phyloP scores from a whole-genome alignment of 2,888 invertebrate genomes.

The Syrista parreyssii region DNA sequence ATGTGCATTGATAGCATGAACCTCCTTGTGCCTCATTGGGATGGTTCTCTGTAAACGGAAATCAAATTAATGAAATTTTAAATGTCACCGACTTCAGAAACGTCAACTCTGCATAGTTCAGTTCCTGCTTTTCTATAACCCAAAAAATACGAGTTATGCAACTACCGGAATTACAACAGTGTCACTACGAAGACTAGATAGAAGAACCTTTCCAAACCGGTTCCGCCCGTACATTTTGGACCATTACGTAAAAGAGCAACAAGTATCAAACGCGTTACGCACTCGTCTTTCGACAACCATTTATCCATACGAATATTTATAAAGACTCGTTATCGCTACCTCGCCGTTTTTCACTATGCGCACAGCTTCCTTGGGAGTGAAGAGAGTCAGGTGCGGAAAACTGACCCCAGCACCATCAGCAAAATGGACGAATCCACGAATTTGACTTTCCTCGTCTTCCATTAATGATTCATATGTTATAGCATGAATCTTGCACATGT shows the following conservation, averaged over 20 bases:
- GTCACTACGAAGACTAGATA: background rate
- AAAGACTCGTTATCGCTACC: slow-evolving; percentile 64
- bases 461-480: slow-evolving; percentile 82
- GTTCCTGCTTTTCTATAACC: background rate
- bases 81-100: background rate
- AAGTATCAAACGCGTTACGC: background rate
- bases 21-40: slow-evolving; percentile 83
- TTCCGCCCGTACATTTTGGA: background rate
- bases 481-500: slow-evolving; percentile 82
- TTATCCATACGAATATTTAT: too few relatives aligned
- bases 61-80: background rate
- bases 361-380: slow-evolving; percentile 82
- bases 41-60: slow-evolving; percentile 73
- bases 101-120: background rate
- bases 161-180: too few relatives aligned
- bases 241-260: background rate
- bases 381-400: slow-evolving; percentile 80
- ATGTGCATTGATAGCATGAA: slow-evolving; percentile 81
- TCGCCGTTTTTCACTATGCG: slow-evolving; percentile 85
- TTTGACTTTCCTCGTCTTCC: slow-evolving; percentile 85
- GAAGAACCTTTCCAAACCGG: background rate
- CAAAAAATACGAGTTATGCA: background rate
- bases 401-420: slow-evolving; percentile 81
- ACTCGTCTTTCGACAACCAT: background rate
- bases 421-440: slow-evolving; percentile 82